These are phyloP conservation scores for Phymastichus coffea DNA, from an alignment of 1,140 invertebrate genomes.

Conservation along the genomic window DNA sequence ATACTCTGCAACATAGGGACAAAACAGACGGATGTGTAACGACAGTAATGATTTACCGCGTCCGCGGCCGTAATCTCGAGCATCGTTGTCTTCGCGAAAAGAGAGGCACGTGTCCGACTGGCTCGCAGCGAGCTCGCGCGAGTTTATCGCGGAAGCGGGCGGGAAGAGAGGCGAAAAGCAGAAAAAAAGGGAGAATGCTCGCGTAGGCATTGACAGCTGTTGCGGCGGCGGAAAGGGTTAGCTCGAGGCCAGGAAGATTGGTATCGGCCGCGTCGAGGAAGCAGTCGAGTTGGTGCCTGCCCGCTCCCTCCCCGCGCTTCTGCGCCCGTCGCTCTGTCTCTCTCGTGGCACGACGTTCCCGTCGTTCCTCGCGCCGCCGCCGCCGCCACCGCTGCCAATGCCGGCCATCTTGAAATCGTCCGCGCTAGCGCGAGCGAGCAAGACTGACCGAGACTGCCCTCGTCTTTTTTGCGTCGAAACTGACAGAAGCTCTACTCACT, in stretches of 20 bases:
- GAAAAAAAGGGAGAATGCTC: background rate
- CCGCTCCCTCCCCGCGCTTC: no score
- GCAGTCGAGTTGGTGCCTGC: no score
- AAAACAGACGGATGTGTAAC: background rate
- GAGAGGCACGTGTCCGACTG: background rate
- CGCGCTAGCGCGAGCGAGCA: constrained; percentile 6
- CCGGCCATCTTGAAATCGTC: background rate
- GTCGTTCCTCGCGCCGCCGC: background rate
- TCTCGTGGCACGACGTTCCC: no score
- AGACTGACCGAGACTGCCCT: no score
- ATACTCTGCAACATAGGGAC: constrained; percentile 48
- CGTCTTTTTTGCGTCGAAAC: no score
- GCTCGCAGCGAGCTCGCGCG: background rate
- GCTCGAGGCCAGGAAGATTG: no score
- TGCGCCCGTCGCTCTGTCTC: no score
- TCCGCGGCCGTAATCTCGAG: background rate
- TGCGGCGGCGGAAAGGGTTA: no score
- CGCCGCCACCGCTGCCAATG: background rate
- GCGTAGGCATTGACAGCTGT: background rate
- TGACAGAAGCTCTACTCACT: no score
- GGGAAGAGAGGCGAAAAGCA: background rate
- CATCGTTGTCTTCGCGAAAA: background rate
- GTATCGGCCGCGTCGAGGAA: no score
- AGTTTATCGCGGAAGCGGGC: background rate
- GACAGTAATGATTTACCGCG: background rate